Conservation (phyloP, 2,113 vertebrate species). For the Heloderma charlesbogerti region DNA sequence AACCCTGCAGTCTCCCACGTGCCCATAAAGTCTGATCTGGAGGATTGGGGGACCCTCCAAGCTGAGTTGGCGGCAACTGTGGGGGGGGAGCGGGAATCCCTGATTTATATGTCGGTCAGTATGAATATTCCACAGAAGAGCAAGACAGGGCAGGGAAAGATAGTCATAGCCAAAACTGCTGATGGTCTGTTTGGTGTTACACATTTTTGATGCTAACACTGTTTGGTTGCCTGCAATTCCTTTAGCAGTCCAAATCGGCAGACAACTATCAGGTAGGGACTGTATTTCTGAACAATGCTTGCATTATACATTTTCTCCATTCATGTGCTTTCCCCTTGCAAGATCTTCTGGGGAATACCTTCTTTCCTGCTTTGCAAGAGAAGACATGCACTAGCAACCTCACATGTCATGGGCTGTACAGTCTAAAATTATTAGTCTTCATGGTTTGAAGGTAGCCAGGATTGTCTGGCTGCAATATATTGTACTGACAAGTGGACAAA, state of each 20-base stretch:
- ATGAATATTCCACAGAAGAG: conserved; percentile 70
- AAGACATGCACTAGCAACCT: conserved; percentile 13
- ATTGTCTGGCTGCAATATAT: conserved; percentile 32
- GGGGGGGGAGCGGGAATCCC: too few relatives aligned
- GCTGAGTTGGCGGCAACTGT: too few relatives aligned
- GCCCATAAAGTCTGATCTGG: background rate
- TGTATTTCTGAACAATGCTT: conserved; percentile 67
- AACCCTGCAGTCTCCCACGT: too few relatives aligned
- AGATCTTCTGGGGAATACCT: conserved; percentile 90
- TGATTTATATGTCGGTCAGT: background rate
- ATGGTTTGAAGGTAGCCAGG: conserved; percentile 23
- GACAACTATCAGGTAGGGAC: conserved; percentile 42
- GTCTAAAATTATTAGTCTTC: conserved; percentile 25
- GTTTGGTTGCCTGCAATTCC: background rate
- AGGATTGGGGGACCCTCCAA: too few relatives aligned
- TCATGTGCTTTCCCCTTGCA: conserved; percentile 89
- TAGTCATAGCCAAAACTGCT: conserved; percentile 51
- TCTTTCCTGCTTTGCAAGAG: conserved; percentile 77
- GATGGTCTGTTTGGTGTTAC: background rate
- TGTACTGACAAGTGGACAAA: conserved; percentile 12
- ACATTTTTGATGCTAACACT: background rate
- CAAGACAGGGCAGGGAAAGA: conserved; percentile 43
- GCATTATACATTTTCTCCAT: conserved; percentile 82
- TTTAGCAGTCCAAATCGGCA: conserved; percentile 2
- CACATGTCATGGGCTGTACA: conserved; percentile 33